A percentile compares a stretch with the other conserved stretches of the same genome.
phyloP scores from a whole-genome alignment of 2,113 vertebrate species.

The Hypanus sabinus region DNA sequence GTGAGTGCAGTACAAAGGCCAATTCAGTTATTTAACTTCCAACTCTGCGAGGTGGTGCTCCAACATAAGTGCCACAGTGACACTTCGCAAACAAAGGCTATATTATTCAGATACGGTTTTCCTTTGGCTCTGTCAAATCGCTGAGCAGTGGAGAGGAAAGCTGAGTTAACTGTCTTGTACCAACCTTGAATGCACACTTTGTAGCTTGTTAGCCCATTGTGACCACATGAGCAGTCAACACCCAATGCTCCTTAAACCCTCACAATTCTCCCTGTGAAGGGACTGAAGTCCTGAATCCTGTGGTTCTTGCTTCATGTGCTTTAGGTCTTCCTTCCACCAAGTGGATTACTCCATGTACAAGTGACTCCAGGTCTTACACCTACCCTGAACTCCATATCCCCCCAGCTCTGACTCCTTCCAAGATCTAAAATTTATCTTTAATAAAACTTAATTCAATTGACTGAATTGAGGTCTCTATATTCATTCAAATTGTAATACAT shows the following conservation, averaged over 20 bases:
- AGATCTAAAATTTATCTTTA: not conserved
- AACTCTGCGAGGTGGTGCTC: not conserved
- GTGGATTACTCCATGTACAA: not conserved
- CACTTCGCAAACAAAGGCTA: not conserved
- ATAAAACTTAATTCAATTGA: not conserved
- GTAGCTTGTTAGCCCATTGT: not conserved
- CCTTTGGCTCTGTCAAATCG: not conserved
- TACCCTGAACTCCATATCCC: not conserved
- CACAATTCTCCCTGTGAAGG: not conserved
- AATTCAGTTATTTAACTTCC: not conserved
- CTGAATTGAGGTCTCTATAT: not conserved
- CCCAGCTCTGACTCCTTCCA: not conserved
- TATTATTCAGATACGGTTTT: constrained; percentile 8
- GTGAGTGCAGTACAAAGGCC: not conserved
- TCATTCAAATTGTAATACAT: not conserved
- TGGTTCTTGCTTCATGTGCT: not conserved
- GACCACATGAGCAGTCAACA: not conserved
- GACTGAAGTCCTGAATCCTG: not conserved
- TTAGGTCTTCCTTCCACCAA: not conserved
- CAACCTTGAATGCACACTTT: not conserved
- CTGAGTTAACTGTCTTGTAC: not conserved
- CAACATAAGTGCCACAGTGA: not conserved
- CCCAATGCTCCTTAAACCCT: not conserved
- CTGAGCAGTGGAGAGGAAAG: not conserved
- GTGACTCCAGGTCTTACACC: not conserved